These are phyloP conservation scores for Ornithoptera alexandrae DNA, from an alignment of 2,888 invertebrate species.

Conservation along the genomic window DNA sequence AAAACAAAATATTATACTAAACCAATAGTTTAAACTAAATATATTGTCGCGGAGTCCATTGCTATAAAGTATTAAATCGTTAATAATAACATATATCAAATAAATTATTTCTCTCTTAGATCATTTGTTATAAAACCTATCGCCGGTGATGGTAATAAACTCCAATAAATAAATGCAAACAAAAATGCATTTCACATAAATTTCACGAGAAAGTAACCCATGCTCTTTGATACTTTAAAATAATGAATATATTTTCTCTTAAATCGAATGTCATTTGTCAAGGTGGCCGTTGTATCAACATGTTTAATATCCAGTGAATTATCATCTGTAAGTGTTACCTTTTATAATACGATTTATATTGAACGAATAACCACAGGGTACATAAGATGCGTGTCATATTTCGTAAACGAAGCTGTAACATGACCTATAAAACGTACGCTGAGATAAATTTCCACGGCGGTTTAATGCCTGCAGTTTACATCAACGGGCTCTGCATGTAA, in stretches of 20 bases:
- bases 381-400: conserved; percentile 50
- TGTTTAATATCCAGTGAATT: conserved; percentile 53
- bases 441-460: conserved; percentile 52
- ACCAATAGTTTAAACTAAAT: too few relatives aligned
- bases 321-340: conserved; percentile 45
- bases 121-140: neutral
- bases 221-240: conserved; percentile 18
- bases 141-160: neutral
- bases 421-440: conserved; percentile 54
- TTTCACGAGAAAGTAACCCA: conserved; percentile 15
- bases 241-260: conserved; percentile 24
- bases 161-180: too few relatives aligned
- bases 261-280: conserved; percentile 29
- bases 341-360: conserved; percentile 44
- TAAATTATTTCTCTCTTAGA: too few relatives aligned
- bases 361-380: conserved; percentile 50
- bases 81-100: too few relatives aligned
- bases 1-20: too few relatives aligned
- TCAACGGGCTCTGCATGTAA: conserved; percentile 31
- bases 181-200: conserved; percentile 2
- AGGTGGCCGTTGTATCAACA: conserved; percentile 35
- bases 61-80: too few relatives aligned
- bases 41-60: too few relatives aligned
- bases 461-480: conserved; percentile 41
- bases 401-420: conserved; percentile 42